phyloP scores from a whole-genome alignment of 2,113 vertebrate genomes.

The Sinocyclocheilus maitianheensis region DNA sequence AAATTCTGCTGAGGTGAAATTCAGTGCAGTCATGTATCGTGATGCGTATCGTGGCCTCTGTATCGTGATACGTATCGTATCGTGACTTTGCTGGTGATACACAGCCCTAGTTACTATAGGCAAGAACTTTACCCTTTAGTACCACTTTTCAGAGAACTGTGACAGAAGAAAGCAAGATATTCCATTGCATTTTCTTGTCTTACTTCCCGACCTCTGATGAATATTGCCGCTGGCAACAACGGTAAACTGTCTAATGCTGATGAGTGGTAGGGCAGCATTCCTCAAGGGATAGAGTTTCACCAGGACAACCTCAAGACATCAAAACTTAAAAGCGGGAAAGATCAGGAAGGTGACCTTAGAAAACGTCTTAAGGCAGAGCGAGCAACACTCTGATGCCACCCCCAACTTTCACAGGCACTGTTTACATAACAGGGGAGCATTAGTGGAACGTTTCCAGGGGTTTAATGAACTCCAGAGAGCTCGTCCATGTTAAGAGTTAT shows the following conservation, averaged over 20 bases:
- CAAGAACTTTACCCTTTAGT: conserved; percentile 20
- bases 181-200: conserved; percentile 7
- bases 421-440: conserved; percentile 57
- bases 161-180: conserved; percentile 6
- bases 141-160: conserved; percentile 18
- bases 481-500: conserved; percentile 23
- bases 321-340: conserved; percentile 32
- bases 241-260: conserved; percentile 42
- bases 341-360: conserved; percentile 54
- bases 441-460: conserved; percentile 44
- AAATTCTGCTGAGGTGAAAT: too few relatives aligned
- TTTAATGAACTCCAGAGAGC: conserved; percentile 55
- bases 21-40: too few relatives aligned
- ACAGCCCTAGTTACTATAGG: too few relatives aligned
- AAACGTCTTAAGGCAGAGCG: conserved; percentile 14
- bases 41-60: too few relatives aligned
- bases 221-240: conserved; percentile 52
- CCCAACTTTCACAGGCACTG: conserved; percentile 45
- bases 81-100: too few relatives aligned
- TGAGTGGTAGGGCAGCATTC: conserved; percentile 49
- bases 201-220: conserved; percentile 22
- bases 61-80: too few relatives aligned
- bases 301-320: conserved; percentile 49
- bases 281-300: conserved; percentile 36
- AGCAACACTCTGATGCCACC: conserved; percentile 35